Evolutionary conservation across 2,113 vertebrate species (phyloP), one percentile per base, ranked within the genome.

Genomic region (Hirundichthys speculiger): DNA sequence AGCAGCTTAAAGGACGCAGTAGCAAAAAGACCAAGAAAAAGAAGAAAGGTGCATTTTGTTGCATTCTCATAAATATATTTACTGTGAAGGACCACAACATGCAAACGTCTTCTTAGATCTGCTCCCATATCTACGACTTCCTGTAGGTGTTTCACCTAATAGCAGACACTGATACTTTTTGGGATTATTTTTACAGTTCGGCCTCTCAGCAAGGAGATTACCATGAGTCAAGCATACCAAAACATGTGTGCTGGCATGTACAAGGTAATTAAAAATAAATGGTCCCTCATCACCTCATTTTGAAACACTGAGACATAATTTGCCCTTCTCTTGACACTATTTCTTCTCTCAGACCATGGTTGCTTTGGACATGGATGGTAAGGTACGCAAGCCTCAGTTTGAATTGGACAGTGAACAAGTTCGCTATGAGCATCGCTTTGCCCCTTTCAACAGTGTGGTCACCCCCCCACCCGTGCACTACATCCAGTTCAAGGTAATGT

Each of bases 221-320:
- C 96, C 34, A 96, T 99, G 95, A 98, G 96, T 86, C 98, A 99
- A 77, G 98, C 96, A 0, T 99, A 99, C 85, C 98, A 99, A 92
- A 99, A 98, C 78, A 98, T 99, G 96, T 99, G 98, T 61, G 97
- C 97, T 73, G 98, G 98, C 65, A 99, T 99, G 97, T 99, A 99
- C 88, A 99, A 99, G 94, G 98, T 98, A 90, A 40, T 55, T 2
- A 24, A 38, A 15, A 20, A 41, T 18, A 1, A 27, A 49, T 51
- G 12, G 39, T 1, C 13, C 8, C 10, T 45, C 45, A 5, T 42
- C 38, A 6, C 14, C 13, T 3, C 2, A 18, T 11, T 34, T 22
- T 47, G 13, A 9, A 11, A 18, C 45, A 20, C 24, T 18, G 42
- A 48, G 18, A n/a, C n/a, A 14, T 24, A 38, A 58, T 1, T 16